These are phyloP conservation scores for Taenaris catops DNA, from an alignment of 2,888 invertebrate species.

Conservation along the genomic window DNA sequence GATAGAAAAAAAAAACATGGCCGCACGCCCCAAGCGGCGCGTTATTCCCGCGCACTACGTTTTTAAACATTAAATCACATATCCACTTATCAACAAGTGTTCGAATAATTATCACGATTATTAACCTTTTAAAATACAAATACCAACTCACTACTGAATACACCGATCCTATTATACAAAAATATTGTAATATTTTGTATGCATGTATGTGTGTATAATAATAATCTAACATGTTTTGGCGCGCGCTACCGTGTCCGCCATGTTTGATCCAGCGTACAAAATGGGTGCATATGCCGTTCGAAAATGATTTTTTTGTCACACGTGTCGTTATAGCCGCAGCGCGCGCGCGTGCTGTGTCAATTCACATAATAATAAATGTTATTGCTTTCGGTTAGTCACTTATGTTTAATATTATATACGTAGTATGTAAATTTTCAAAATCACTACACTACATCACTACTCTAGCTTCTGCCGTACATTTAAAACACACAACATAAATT, in stretches of 20 bases:
- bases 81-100: conserved; percentile 50
- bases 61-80: conserved; percentile 50
- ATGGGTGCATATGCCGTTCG: conserved; percentile 16
- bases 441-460: conserved; percentile 72
- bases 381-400: conserved; percentile 74
- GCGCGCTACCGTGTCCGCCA: conserved; percentile 56
- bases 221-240: conserved; percentile 49
- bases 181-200: conserved; percentile 72
- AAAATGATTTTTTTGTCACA: conserved; percentile 15
- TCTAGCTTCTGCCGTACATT: conserved; percentile 74
- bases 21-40: conserved; percentile 69
- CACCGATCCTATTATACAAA: conserved; percentile 74
- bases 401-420: conserved; percentile 39
- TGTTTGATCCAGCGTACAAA: conserved; percentile 13
- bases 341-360: conserved; percentile 59
- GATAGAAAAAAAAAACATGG: conserved; percentile 44
- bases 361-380: conserved; percentile 49
- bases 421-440: conserved; percentile 79
- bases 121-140: conserved; percentile 58
- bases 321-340: conserved; percentile 46
- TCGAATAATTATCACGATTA: conserved; percentile 46
- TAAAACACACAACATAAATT: conserved; percentile 69
- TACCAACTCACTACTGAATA: conserved; percentile 71
- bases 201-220: conserved; percentile 62
- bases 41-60: conserved; percentile 34